A percentile compares a stretch with the other conserved stretches of the same genome.
These are phyloP conservation scores for Miltochrista miniata DNA, from an alignment of 2,888 invertebrate genomes.

Conservation along the genomic window DNA sequence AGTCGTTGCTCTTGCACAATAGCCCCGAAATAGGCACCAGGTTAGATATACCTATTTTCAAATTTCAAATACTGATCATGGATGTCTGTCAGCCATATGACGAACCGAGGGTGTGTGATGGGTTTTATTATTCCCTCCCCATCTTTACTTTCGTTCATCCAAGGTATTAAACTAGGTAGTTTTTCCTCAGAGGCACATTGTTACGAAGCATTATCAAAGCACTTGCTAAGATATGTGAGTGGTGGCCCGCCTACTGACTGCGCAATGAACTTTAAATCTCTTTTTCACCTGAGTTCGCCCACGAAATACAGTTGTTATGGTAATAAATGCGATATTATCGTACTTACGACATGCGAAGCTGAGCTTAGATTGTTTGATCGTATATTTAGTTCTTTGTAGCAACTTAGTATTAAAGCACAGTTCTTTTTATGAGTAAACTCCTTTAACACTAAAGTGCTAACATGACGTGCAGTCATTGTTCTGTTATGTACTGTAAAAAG, in stretches of 20 bases:
- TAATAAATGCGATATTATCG: slow-evolving; percentile 69
- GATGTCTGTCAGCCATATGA: too few relatives aligned
- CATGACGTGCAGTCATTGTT: slow-evolving; percentile 27
- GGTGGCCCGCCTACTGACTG: slow-evolving; percentile 69
- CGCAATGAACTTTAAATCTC: slow-evolving; percentile 79
- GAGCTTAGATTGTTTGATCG: slow-evolving; percentile 49
- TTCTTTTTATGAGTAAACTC: slow-evolving; percentile 32
- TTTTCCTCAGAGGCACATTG: slow-evolving; percentile 53
- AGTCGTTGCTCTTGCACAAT: too few relatives aligned
- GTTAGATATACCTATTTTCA: too few relatives aligned
- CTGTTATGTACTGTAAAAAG: slow-evolving; percentile 21
- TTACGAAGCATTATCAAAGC: slow-evolving; percentile 65
- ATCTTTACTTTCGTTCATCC: slow-evolving; percentile 8
- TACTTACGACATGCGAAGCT: slow-evolving; percentile 65
- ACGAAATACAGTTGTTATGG: slow-evolving; percentile 75
- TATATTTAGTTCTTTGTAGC: slow-evolving; percentile 34
- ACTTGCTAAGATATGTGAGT: slow-evolving; percentile 71
- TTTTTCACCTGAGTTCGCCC: slow-evolving; percentile 73
- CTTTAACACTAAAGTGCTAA: slow-evolving; percentile 30
- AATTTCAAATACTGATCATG: too few relatives aligned
- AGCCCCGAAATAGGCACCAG: too few relatives aligned
- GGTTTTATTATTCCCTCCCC: too few relatives aligned
- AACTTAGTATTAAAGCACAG: slow-evolving; percentile 17
- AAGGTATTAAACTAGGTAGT: slow-evolving; percentile 48
- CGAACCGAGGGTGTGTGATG: too few relatives aligned